Evolutionary conservation across 2,888 invertebrate genomes (phyloP).

Genomic region (Dexiosoma caninum): DNA sequence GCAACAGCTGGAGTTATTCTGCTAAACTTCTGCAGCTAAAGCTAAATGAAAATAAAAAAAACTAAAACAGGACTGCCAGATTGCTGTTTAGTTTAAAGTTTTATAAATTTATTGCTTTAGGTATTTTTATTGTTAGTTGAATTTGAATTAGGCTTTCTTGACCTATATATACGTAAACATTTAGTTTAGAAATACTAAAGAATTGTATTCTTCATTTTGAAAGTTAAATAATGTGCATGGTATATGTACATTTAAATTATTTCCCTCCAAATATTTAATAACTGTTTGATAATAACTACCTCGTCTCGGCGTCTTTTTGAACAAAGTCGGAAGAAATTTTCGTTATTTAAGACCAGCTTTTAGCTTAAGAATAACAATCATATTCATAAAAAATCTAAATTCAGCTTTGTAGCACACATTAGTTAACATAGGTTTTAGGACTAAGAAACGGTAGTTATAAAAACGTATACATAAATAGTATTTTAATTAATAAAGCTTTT

Average conservation of each 20-base stretch:
- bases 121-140: background rate
- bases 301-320: background rate
- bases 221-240: background rate
- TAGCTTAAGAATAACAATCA: no score
- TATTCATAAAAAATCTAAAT: no score
- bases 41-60: background rate
- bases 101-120: constrained; percentile 22
- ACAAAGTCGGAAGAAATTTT: no score
- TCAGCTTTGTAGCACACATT: no score
- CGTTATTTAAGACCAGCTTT: background rate
- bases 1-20: constrained; percentile 50
- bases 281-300: background rate
- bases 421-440: no score
- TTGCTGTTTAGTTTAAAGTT: constrained; percentile 12
- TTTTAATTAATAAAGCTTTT: no score
- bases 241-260: background rate
- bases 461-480: no score
- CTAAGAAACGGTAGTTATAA: no score
- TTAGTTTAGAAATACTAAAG: background rate
- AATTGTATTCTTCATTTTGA: background rate
- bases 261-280: background rate
- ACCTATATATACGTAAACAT: constrained; percentile 26
- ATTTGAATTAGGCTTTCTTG: constrained; percentile 17
- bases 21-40: no score
- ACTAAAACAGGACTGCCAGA: constrained; percentile 46